Evolutionary conservation across 2,113 vertebrate genomes (phyloP).

Genomic region (Psammodynastes pulverulentus): DNA sequence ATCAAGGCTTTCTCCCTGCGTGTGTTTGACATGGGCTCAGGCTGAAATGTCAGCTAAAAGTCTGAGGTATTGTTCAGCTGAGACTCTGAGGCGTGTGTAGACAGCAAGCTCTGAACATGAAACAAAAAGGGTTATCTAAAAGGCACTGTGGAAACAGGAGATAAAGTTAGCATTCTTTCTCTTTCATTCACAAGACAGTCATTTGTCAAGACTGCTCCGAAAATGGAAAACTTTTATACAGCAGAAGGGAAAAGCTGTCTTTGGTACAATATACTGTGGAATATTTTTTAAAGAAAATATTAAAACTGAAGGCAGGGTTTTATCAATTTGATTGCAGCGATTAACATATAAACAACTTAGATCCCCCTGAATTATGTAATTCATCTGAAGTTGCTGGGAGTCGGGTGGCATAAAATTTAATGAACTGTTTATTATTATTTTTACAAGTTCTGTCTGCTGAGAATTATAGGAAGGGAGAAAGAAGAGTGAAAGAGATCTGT

Average conservation of each 20-base stretch:
- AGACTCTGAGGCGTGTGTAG: not conserved
- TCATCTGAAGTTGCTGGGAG: not conserved
- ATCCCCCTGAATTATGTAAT: not conserved
- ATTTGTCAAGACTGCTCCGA: rapidly evolving
- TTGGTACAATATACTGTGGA: rapidly evolving
- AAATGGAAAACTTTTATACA: not conserved
- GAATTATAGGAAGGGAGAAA: not conserved
- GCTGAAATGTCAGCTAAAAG: not conserved
- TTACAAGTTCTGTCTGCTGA: not conserved
- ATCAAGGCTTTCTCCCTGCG: slow-evolving; percentile 17
- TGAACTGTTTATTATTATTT: not conserved
- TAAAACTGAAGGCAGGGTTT: not conserved
- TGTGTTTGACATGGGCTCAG: not conserved
- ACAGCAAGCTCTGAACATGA: slow-evolving; percentile 5
- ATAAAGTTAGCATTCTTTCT: not conserved
- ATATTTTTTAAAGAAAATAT: not conserved
- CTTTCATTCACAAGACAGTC: not conserved
- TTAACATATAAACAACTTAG: slow-evolving; percentile 11
- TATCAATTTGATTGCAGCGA: not conserved
- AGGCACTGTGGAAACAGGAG: slow-evolving; percentile 21
- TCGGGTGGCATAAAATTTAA: not conserved
- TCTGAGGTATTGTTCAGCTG: not conserved
- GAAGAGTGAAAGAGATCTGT: not conserved
- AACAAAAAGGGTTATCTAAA: not conserved
- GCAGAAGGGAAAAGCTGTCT: not conserved